phyloP scores from a whole-genome alignment of 2,113 vertebrate genomes.

The Cynopterus brachyotis region DNA sequence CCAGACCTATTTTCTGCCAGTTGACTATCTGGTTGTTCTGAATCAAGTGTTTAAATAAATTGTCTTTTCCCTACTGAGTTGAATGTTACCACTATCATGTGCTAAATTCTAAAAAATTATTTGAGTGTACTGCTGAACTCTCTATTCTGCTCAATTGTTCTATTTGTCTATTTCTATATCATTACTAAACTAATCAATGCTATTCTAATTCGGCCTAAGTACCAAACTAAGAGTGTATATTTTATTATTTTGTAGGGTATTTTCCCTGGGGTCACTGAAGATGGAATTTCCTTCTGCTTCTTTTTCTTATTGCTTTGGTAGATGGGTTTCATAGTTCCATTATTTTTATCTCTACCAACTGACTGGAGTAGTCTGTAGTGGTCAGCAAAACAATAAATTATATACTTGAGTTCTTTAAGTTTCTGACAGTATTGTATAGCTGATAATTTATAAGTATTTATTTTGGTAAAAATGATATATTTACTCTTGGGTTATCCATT shows the following conservation, averaged over 20 bases:
- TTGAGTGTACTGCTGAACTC: background rate
- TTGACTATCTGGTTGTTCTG: background rate
- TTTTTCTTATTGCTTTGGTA: background rate
- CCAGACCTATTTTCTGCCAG: background rate
- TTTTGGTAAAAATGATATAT: constrained; percentile 20
- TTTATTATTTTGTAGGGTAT: background rate
- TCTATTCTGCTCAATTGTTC: background rate
- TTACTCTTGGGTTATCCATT: background rate
- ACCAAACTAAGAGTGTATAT: background rate
- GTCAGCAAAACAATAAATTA: background rate
- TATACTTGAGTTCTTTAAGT: background rate
- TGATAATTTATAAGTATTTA: background rate
- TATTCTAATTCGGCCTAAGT: background rate
- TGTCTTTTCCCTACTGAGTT: background rate
- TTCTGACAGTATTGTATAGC: background rate
- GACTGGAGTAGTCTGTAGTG: background rate
- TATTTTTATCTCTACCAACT: background rate
- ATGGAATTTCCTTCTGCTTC: background rate
- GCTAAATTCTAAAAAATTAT: background rate
- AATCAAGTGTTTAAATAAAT: background rate
- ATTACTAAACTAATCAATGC: background rate
- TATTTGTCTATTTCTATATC: background rate
- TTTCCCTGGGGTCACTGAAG: background rate
- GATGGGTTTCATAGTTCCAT: background rate
- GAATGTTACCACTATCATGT: background rate